Percentiles rank a stretch among this genome's conserved stretches.
These are phyloP conservation scores for Ailurus styani DNA, from an alignment of 2,113 vertebrate species.

Conservation along the genomic window DNA sequence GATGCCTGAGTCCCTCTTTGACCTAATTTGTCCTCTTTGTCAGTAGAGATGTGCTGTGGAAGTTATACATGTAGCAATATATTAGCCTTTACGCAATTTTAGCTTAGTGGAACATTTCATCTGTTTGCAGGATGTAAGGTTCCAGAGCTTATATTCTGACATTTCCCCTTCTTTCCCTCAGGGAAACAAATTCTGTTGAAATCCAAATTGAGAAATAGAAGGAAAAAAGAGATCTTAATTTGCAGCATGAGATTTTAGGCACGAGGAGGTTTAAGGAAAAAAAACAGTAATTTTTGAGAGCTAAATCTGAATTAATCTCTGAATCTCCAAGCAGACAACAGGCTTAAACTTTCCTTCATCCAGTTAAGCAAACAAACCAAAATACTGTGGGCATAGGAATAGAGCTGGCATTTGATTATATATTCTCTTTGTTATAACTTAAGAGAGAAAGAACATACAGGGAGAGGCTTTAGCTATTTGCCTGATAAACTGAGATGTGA, in stretches of 20 bases:
- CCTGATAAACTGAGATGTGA: background rate
- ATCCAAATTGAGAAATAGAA: background rate
- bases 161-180: background rate
- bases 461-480: background rate
- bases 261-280: background rate
- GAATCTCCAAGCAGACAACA: background rate
- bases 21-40: background rate
- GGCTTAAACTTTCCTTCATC: background rate
- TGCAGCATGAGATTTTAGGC: background rate
- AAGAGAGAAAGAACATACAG: background rate
- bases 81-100: conserved; percentile 1
- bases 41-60: background rate
- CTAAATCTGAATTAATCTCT: background rate
- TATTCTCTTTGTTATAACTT: background rate
- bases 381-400: background rate
- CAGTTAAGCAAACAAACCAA: background rate
- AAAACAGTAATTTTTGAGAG: conserved; percentile 17
- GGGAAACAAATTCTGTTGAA: background rate
- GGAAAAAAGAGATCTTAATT: background rate
- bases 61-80: background rate
- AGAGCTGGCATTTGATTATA: background rate
- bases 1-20: background rate
- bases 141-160: conserved; percentile 3
- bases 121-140: background rate
- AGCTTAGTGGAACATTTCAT: background rate